Evolutionary conservation across 2,113 vertebrate species (phyloP).

Genomic region (Zonotrichia leucophrys): DNA sequence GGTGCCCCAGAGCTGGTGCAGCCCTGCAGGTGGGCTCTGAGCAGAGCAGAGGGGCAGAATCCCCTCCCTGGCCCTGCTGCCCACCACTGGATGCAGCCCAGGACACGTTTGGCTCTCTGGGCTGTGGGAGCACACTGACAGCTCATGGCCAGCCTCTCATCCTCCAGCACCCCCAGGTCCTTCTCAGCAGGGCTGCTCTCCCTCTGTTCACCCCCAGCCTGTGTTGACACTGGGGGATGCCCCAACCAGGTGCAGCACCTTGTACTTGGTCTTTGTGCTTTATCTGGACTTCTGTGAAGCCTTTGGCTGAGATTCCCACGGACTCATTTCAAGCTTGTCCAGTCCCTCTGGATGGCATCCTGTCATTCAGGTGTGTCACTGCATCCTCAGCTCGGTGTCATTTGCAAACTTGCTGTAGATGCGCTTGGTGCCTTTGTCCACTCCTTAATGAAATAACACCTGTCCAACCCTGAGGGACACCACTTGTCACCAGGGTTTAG

Average conservation of each 20-base stretch:
- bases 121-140: neutral
- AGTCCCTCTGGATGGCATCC: neutral
- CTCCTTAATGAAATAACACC: neutral
- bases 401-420: no score
- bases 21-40: neutral
- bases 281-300: neutral
- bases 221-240: no score
- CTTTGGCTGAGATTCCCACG: neutral
- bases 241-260: no score
- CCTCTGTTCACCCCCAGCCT: neutral
- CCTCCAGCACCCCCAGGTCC: neutral
- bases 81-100: neutral
- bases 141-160: neutral
- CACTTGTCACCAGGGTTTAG: neutral
- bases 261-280: neutral
- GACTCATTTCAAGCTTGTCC: neutral
- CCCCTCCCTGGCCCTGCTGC: neutral
- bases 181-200: neutral
- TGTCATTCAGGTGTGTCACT: fast-evolving
- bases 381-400: neutral
- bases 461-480: neutral
- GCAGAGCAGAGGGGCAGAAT: neutral
- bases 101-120: fast-evolving
- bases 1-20: neutral
- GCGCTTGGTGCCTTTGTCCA: neutral